Evolutionary conservation across 92 coral and sea anemone genomes (phyloP), one percentile per base, ranked within the genome.

Genomic region (Porites evermanni): DNA sequence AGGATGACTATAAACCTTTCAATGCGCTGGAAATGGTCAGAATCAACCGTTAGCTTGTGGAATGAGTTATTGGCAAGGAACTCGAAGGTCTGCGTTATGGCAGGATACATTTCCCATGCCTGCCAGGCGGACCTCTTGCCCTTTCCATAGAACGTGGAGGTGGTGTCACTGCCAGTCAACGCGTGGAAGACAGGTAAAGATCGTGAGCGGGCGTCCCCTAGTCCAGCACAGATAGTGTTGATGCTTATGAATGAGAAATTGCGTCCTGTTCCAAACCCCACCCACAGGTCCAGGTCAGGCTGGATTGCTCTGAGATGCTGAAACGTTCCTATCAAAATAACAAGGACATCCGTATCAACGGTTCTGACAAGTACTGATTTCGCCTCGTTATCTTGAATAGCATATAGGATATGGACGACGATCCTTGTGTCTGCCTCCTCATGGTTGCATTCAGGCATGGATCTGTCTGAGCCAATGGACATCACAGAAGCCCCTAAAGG

Each of bases 161-260:
- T 84, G 83, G 94, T 88, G 64, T 88, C 92, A 79, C 92, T 88
- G 38, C 94, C 92, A 16, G 85, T 91, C 76, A 91, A 56, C 14
- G 92, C 90, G 56, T 88, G 92, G 64, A 91, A 91, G 20, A 88
- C 86, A n/a, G 90, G 92, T 63, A 88, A 61, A 80, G 85, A 79
- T 23, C 67, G 64, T 8, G 90, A 91, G 59, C 88, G 8, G 59
- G 87, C 58, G 74, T 87, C 53, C 58, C 94, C 89, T 54, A 91
- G 89, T 50, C 44, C 20, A 20, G 53, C 91, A 87, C 58, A 53
- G 12, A 53, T 53, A 53, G 58, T 60, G 76, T 91, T 91, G 78
- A 87, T 51, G 78, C 88, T 69, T 79, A 91, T 83, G 56, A 60
- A 87, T 16, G 19, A 24, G 16, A 71, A 71, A 12, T 66, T 66